Conservation (phyloP, 2,797 vertebrate species). For the Trematomus bernacchii region DNA sequence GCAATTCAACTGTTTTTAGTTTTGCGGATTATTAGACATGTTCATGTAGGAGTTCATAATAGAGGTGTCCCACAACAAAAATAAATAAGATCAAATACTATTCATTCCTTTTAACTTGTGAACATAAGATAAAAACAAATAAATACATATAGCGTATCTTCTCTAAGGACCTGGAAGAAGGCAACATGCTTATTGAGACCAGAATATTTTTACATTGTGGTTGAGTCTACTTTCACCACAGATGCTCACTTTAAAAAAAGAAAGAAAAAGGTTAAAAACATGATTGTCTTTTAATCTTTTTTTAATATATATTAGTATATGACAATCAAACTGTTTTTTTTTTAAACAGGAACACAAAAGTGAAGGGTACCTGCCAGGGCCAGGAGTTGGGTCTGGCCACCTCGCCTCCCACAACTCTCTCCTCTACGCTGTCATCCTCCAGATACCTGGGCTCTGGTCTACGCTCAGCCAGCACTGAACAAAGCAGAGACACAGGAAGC, state of each 20-base stretch:
- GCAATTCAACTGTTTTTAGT: no score
- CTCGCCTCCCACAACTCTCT: constrained; percentile 82
- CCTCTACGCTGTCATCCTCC: constrained; percentile 64
- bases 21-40: not conserved
- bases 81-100: not conserved
- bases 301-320: no score
- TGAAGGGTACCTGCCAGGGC: constrained; percentile 85
- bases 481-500: constrained; percentile 13
- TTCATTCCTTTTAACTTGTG: not conserved
- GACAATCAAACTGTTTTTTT: no score
- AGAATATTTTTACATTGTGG: not conserved
- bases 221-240: not conserved
- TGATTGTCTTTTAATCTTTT: no score
- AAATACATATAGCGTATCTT: not conserved
- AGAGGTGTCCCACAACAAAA: not conserved
- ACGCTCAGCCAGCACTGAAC: constrained; percentile 79
- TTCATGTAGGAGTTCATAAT: not conserved
- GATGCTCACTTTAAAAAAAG: no score
- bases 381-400: constrained; percentile 81
- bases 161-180: not conserved
- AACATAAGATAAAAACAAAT: not conserved
- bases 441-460: constrained; percentile 80
- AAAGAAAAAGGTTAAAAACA: no score
- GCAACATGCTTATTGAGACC: not conserved
- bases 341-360: no score